Conservation (phyloP, 2,797 vertebrate genomes). For the Silurus lanzhouensis region DNA sequence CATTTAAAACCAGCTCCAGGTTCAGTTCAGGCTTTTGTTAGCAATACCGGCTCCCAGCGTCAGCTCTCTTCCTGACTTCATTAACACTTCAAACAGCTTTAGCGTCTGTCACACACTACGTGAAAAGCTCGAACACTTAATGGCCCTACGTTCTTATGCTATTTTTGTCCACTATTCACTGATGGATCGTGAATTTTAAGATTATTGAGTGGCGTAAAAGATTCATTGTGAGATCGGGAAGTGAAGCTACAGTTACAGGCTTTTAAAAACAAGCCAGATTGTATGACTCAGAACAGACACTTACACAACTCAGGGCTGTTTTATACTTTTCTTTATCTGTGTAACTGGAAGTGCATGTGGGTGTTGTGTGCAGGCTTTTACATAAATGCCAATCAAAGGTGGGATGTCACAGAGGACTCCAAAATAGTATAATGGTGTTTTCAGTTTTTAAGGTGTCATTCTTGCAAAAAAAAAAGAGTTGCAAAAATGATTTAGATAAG, state of each 20-base stretch:
- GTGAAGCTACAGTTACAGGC: background rate
- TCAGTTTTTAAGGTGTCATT: background rate
- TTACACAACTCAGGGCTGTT: background rate
- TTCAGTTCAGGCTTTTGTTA: constrained; percentile 28
- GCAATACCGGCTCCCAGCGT: background rate
- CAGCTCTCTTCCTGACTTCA: constrained; percentile 41
- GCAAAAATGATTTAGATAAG: background rate
- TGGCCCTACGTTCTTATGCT: constrained; percentile 45
- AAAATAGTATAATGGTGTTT: background rate
- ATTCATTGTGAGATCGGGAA: constrained; percentile 1
- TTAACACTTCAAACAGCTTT: constrained; percentile 68
- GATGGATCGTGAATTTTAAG: constrained; percentile 5
- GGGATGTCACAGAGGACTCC: background rate
- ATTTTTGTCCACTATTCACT: constrained; percentile 65
- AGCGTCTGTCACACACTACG: constrained; percentile 61
- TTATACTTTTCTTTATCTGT: background rate
- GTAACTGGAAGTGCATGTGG: background rate
- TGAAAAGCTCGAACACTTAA: constrained; percentile 56
- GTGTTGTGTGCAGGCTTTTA: background rate
- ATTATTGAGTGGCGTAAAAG: background rate
- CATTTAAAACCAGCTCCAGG: constrained; percentile 7
- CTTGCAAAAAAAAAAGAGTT: background rate
- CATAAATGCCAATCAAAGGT: background rate
- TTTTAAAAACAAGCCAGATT: background rate
- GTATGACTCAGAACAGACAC: background rate